Percentiles rank a stretch among this genome's conserved stretches.
These are phyloP conservation scores for Nephrotoma flavescens DNA, from an alignment of 2,888 invertebrate genomes.

Conservation along the genomic window DNA sequence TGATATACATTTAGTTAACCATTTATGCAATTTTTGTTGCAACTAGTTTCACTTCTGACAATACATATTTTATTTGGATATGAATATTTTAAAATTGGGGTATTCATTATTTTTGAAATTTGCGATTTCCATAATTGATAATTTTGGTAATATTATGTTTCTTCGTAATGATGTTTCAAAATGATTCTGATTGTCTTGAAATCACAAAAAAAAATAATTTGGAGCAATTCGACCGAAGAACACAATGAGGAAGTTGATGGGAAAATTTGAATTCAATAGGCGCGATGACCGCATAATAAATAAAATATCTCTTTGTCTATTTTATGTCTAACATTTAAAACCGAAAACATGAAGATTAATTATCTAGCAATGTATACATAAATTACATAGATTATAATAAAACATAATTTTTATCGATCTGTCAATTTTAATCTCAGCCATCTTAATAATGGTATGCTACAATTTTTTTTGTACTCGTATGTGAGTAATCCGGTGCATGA, in stretches of 20 bases:
- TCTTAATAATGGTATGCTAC: neutral
- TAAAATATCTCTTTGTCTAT: neutral
- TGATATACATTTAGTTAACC: no score
- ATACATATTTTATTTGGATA: no score
- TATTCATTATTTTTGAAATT: neutral
- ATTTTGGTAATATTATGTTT: neutral
- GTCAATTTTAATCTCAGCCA: neutral
- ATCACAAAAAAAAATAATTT: neutral
- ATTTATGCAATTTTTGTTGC: no score
- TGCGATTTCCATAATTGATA: neutral
- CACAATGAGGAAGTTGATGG: neutral
- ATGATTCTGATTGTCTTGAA: neutral
- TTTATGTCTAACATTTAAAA: neutral
- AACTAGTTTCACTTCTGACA: no score
- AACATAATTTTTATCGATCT: neutral
- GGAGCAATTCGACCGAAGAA: neutral
- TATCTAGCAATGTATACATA: neutral
- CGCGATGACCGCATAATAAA: neutral
- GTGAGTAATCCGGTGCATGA: neutral
- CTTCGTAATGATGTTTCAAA: neutral
- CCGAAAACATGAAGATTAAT: neutral
- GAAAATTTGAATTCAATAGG: neutral
- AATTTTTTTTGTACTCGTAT: neutral
- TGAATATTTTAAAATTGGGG: no score
- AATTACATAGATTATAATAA: neutral